Conservation (phyloP, 2,797 vertebrate genomes). For the Somateria mollissima region DNA sequence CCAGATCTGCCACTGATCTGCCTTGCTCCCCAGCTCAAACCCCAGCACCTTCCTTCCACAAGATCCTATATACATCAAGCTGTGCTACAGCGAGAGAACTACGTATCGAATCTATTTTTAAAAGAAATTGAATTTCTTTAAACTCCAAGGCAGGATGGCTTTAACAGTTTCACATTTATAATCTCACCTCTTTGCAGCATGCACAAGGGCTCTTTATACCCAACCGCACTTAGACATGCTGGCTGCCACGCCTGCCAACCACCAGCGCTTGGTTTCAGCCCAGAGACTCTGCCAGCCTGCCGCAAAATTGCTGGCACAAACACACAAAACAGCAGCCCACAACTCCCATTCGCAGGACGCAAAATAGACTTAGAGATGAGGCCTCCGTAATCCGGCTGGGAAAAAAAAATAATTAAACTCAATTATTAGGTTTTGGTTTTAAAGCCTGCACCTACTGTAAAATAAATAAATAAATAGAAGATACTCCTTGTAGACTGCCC, state of each 20-base stretch:
- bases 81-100: not conserved
- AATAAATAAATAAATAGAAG: no score
- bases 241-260: conserved; percentile 71
- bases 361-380: not conserved
- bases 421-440: not conserved
- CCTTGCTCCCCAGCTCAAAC: not conserved
- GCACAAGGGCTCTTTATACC: conserved; percentile 61
- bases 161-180: not conserved
- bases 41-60: not conserved
- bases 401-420: not conserved
- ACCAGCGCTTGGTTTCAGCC: conserved; percentile 64
- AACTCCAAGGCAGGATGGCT: not conserved
- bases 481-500: not conserved
- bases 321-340: conserved; percentile 11
- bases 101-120: not conserved
- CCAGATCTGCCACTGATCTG: not conserved
- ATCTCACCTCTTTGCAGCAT: conserved; percentile 15
- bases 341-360: not conserved
- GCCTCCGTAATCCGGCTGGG: rapidly evolving
- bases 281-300: conserved; percentile 70
- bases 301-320: conserved; percentile 73
- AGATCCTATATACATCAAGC: not conserved
- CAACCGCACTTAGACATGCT: conserved; percentile 53
- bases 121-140: not conserved
- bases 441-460: not conserved